Percentiles rank a stretch among this genome's conserved stretches.
Conservation (phyloP, 2,113 vertebrate species). For the Sclerurus mexicanus region DNA sequence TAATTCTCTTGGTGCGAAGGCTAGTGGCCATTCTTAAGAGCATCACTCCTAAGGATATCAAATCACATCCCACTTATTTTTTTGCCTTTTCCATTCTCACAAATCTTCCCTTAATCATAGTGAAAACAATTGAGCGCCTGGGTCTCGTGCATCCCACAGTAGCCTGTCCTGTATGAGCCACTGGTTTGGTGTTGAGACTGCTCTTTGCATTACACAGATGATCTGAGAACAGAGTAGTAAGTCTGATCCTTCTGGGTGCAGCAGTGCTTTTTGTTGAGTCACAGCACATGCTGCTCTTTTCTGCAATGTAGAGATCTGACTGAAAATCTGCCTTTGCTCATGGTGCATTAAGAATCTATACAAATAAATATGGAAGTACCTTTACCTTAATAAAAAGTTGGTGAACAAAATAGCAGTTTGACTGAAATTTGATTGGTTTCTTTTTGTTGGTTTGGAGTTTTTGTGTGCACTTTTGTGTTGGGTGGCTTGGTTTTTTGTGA, state of each 20-base stretch:
- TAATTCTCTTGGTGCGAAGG: not conserved
- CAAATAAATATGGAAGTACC: not conserved
- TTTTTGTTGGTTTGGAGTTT: not conserved
- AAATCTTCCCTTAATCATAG: not conserved
- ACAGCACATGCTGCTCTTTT: not conserved
- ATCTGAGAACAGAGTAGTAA: not conserved
- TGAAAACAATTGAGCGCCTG: not conserved
- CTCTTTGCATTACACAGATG: accelerated
- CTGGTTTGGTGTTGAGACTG: not conserved
- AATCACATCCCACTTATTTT: not conserved
- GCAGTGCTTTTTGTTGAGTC: not conserved
- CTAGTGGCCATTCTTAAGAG: not conserved
- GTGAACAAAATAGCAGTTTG: not conserved
- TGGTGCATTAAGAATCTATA: accelerated
- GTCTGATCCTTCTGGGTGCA: not conserved
- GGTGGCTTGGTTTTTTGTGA: not conserved
- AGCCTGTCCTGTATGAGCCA: not conserved
- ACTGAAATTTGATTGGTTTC: not conserved
- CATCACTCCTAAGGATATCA: not conserved
- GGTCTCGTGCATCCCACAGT: not conserved
- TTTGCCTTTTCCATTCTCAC: not conserved
- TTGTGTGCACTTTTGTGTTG: not conserved
- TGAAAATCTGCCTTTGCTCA: not conserved
- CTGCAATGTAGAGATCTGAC: not conserved
- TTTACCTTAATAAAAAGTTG: not conserved